Percentiles rank a stretch among this genome's conserved stretches.
Evolutionary conservation across 2,797 vertebrate species (phyloP).

Genomic region (Carapus acus): DNA sequence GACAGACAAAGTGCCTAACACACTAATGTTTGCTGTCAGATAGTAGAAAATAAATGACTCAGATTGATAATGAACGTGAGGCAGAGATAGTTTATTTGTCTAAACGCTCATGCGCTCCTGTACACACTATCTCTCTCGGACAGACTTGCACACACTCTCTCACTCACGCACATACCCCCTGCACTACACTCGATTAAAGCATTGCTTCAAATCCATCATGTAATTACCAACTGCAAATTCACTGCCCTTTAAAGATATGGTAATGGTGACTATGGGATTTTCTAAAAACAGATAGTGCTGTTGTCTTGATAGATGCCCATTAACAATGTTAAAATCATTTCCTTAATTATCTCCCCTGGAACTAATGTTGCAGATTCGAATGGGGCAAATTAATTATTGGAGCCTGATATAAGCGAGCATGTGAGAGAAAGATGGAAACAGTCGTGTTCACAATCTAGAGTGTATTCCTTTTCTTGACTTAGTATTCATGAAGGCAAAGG

Average conservation of each 20-base stretch:
- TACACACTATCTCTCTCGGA: slow-evolving; percentile 49
- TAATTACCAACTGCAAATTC: slow-evolving; percentile 65
- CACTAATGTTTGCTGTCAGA: slow-evolving; percentile 64
- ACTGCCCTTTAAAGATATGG: slow-evolving; percentile 69
- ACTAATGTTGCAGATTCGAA: slow-evolving; percentile 70
- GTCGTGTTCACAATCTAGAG: slow-evolving; percentile 56
- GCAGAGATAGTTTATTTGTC: slow-evolving; percentile 63
- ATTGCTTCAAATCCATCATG: slow-evolving; percentile 65
- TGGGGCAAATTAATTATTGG: slow-evolving; percentile 68
- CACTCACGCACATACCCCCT: slow-evolving; percentile 32
- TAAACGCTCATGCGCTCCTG: slow-evolving; percentile 39
- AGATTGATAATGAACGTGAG: slow-evolving; percentile 60
- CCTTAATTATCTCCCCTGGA: slow-evolving; percentile 70
- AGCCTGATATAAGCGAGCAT: slow-evolving; percentile 59
- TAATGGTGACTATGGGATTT: slow-evolving; percentile 64
- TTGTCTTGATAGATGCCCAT: slow-evolving; percentile 58
- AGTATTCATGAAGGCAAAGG: slow-evolving; percentile 65
- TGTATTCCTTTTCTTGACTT: slow-evolving; percentile 49
- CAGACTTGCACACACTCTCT: slow-evolving; percentile 46
- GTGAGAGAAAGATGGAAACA: slow-evolving; percentile 37
- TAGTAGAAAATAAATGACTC: slow-evolving; percentile 61
- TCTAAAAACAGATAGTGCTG: slow-evolving; percentile 59
- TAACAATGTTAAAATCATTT: slow-evolving; percentile 69
- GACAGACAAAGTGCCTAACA: slow-evolving; percentile 44
- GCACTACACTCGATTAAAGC: slow-evolving; percentile 65